A percentile compares a stretch with the other conserved stretches of the same genome.
phyloP scores from a whole-genome alignment of 2,888 invertebrate genomes.

The Dolichomitus sp. region DNA sequence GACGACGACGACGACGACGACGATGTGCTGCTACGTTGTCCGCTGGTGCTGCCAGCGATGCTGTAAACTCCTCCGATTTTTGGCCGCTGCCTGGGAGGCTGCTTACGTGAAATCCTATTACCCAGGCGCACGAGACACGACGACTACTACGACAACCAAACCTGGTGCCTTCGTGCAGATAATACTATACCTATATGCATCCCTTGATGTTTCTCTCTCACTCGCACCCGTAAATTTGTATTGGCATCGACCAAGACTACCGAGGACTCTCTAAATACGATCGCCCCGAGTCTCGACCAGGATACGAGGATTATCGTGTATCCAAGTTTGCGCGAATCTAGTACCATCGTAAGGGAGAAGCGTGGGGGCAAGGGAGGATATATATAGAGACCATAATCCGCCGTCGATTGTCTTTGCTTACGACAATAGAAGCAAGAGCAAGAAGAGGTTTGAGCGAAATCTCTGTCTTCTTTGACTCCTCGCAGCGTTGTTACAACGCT shows the following conservation, averaged over 20 bases:
- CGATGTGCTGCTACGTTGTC: slow-evolving; percentile 35
- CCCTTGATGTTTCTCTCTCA: slow-evolving; percentile 21
- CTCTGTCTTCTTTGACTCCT: background rate
- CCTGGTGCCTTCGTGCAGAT: slow-evolving; percentile 51
- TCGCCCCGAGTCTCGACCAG: slow-evolving; percentile 43
- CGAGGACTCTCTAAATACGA: slow-evolving; percentile 55
- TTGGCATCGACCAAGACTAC: slow-evolving; percentile 37
- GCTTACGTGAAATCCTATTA: slow-evolving; percentile 80
- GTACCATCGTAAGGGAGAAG: slow-evolving; percentile 6
- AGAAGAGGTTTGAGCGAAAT: background rate
- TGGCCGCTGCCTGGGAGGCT: slow-evolving; percentile 81
- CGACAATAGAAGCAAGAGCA: slow-evolving; percentile 53
- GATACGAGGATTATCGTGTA: slow-evolving; percentile 61
- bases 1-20: slow-evolving; percentile 26
- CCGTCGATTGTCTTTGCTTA: slow-evolving; percentile 21
- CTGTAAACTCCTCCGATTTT: slow-evolving; percentile 81
- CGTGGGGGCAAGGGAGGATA: background rate
- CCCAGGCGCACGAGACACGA: slow-evolving; percentile 63
- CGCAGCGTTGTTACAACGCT: slow-evolving; percentile 44
- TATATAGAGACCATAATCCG: slow-evolving; percentile 27
- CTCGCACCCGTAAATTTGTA: slow-evolving; percentile 29
- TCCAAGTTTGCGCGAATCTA: slow-evolving; percentile 16
- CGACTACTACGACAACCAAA: slow-evolving; percentile 71
- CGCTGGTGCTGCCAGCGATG: slow-evolving; percentile 36
- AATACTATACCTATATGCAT: slow-evolving; percentile 43